These are phyloP conservation scores for Ursus arctos DNA, from an alignment of 2,113 vertebrate genomes.

Conservation along the genomic window DNA sequence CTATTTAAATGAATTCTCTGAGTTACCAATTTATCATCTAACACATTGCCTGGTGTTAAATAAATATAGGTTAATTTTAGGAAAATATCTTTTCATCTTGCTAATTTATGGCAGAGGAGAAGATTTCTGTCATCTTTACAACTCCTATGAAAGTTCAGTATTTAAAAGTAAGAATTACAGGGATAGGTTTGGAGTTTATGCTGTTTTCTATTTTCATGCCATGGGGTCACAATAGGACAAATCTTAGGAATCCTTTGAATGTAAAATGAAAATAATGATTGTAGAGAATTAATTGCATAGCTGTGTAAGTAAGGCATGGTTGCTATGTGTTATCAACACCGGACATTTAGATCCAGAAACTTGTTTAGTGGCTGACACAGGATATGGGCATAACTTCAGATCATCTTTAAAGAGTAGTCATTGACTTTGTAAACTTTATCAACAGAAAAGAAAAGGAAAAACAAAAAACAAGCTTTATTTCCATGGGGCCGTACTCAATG, in stretches of 20 bases:
- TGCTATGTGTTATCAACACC: not conserved
- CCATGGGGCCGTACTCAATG: not conserved
- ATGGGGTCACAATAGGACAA: not conserved
- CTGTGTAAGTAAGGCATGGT: not conserved
- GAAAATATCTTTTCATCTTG: not conserved
- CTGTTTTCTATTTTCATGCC: not conserved
- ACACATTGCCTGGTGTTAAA: not conserved
- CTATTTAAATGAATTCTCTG: slow-evolving; percentile 1
- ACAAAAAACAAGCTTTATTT: not conserved
- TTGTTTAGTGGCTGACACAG: not conserved
- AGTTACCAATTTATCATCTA: not conserved
- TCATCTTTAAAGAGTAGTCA: not conserved
- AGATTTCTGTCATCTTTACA: not conserved
- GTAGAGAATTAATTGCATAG: not conserved
- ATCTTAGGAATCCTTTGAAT: not conserved
- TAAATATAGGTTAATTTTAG: not conserved
- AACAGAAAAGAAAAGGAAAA: not conserved
- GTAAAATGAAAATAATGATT: not conserved
- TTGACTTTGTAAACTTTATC: not conserved
- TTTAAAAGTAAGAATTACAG: not conserved
- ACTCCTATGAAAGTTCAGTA: not conserved
- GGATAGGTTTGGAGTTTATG: not conserved
- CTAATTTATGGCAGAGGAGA: not conserved
- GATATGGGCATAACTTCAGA: not conserved
- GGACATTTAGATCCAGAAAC: not conserved